Evolutionary conservation across 2,113 vertebrate species (phyloP), one percentile per base, ranked within the genome.

Genomic region (Sigmodon hispidus): DNA sequence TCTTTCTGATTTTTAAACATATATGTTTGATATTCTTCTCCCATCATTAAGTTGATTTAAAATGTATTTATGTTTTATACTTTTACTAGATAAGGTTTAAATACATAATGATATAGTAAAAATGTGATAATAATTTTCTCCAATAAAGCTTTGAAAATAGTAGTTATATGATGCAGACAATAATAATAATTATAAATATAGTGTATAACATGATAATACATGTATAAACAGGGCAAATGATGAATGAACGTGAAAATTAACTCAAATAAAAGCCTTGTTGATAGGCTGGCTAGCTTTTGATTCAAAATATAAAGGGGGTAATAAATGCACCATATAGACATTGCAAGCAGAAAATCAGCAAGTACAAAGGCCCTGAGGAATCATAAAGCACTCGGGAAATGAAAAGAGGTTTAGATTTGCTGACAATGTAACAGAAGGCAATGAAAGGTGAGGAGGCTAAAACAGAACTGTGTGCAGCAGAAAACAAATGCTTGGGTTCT

Each of bases 281-380:
- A 48, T 11, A 50, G 34, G 43, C 12, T 76, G 29, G 55, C 7
- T 76, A 36, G 36, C 10, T 11, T 77, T 81, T 57, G 24, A 31
- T 31, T 85, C 59, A 87, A 67, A 48, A 40, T 21, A 16, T 63
- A 52, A n/a, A 43, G n/a, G 5, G 1, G 16, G 19, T 5, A 91
- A 86, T 12, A 4, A 63, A 5, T 43, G 4, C 0, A 29, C 1
- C 7, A 21, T 34, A 6, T 50, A 19, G 3, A 12, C 2, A 57
- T 50, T 75, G 22, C 17, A 76, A 69, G 80, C 40, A 70, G 26
- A 73, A 16, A 50, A 4, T 0, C 3, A 89, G 34, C 7, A 63
- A 65, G 36, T 50, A 5, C 48, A 75, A 24, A 85, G 7, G 2
- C 63, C 40, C 19, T 2, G 48, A 85, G 7, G 43, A 3, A n/a